phyloP scores from a whole-genome alignment of 2,113 vertebrate species.

The Pituophis catenifer region DNA sequence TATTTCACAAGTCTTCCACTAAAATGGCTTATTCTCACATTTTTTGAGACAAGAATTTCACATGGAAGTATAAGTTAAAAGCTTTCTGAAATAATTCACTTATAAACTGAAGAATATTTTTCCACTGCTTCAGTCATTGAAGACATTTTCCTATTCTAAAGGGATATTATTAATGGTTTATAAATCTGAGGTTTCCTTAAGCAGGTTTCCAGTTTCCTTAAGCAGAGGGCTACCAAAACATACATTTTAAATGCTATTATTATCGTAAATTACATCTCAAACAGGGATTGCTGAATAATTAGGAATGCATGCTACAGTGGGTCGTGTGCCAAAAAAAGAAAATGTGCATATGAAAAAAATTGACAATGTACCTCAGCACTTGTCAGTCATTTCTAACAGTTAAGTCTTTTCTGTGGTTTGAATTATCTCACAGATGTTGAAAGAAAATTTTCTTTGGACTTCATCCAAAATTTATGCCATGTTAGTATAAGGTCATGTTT shows the following conservation, averaged over 20 bases:
- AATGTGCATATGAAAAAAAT: not conserved
- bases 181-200: conserved; percentile 23
- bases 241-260: not conserved
- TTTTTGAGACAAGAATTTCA: not conserved
- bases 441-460: not conserved
- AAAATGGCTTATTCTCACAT: conserved; percentile 4
- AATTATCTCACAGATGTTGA: not conserved
- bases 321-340: not conserved
- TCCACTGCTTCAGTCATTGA: not conserved
- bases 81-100: conserved; percentile 15
- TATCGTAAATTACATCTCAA: conserved; percentile 4
- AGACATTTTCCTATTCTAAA: conserved; percentile 35
- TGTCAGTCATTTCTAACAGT: conserved; percentile 3
- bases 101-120: conserved; percentile 21
- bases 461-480: not conserved
- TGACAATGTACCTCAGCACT: not conserved
- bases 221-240: conserved; percentile 21
- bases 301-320: not conserved
- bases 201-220: not conserved
- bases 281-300: conserved; percentile 14
- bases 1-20: conserved; percentile 3
- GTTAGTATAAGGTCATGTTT: not conserved
- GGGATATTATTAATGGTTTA: conserved; percentile 19
- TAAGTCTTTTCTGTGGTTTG: not conserved
- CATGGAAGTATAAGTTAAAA: not conserved